Conservation (phyloP, 1,140 invertebrate species). For the Chrysomallon squamiferum region DNA sequence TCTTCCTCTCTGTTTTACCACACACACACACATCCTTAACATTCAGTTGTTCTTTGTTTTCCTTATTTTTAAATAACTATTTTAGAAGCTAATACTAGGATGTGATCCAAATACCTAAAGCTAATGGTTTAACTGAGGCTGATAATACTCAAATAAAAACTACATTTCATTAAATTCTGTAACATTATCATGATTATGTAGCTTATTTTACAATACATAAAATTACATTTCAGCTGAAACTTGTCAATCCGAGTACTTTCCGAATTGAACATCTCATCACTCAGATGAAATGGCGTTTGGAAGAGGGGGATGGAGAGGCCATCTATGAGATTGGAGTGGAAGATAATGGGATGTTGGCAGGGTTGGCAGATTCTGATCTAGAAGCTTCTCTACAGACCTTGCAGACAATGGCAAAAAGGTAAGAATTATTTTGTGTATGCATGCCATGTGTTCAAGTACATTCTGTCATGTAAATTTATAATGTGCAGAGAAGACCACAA, state of each 20-base stretch:
- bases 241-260: slow-evolving; percentile 61
- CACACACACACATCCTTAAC: background rate
- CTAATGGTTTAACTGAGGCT: too few relatives aligned
- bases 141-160: too few relatives aligned
- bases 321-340: slow-evolving; percentile 97
- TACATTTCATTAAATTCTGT: too few relatives aligned
- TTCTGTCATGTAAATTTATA: too few relatives aligned
- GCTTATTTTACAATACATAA: background rate
- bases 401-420: slow-evolving; percentile 74
- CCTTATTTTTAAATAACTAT: background rate
- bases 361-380: slow-evolving; percentile 81
- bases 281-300: slow-evolving; percentile 68
- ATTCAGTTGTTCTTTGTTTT: background rate
- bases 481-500: too few relatives aligned
- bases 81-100: background rate
- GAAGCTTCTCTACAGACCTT: slow-evolving; percentile 82
- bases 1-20: background rate
- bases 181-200: too few relatives aligned
- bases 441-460: background rate
- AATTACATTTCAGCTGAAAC: slow-evolving; percentile 54
- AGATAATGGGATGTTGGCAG: slow-evolving; percentile 86
- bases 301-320: slow-evolving; percentile 78
- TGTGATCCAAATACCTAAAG: background rate
- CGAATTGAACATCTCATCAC: slow-evolving; percentile 66
- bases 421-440: background rate